Evolutionary conservation across 2,888 invertebrate species (phyloP).

Genomic region (Eristalinus sepulchralis): DNA sequence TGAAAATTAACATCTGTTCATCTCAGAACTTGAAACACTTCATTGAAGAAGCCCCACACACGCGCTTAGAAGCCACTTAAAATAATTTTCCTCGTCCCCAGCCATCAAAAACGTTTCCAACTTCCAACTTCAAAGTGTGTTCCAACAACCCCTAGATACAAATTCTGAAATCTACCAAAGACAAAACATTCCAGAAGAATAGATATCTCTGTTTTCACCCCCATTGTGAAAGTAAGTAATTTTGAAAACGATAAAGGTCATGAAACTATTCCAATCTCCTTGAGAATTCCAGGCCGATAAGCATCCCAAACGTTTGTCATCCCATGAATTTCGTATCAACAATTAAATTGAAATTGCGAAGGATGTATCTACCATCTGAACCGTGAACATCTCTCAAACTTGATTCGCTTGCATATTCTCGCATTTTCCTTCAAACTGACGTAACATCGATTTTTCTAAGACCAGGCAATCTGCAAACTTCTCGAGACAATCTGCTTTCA

Average conservation of each 20-base stretch:
- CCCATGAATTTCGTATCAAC: background rate
- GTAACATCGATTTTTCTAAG: conserved; percentile 20
- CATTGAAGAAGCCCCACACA: background rate
- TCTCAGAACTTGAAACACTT: background rate
- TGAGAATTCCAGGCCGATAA: background rate
- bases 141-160: background rate
- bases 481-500: conserved; percentile 8
- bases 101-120: background rate
- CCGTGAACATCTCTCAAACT: conserved; percentile 6
- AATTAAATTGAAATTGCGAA: background rate
- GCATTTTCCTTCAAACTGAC: conserved; percentile 1
- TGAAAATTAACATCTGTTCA: background rate
- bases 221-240: background rate
- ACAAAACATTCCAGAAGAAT: background rate
- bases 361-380: background rate
- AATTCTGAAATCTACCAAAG: background rate
- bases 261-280: background rate
- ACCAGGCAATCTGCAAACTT: background rate
- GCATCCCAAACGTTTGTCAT: background rate
- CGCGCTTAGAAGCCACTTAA: background rate
- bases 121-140: background rate
- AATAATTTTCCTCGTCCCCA: background rate
- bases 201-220: background rate
- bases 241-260: background rate
- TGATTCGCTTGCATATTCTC: conserved; percentile 13